These are phyloP conservation scores for Beroe ovata DNA, from an alignment of 37 sponge, comb jelly and placozoan genomes.

Conservation along the genomic window DNA sequence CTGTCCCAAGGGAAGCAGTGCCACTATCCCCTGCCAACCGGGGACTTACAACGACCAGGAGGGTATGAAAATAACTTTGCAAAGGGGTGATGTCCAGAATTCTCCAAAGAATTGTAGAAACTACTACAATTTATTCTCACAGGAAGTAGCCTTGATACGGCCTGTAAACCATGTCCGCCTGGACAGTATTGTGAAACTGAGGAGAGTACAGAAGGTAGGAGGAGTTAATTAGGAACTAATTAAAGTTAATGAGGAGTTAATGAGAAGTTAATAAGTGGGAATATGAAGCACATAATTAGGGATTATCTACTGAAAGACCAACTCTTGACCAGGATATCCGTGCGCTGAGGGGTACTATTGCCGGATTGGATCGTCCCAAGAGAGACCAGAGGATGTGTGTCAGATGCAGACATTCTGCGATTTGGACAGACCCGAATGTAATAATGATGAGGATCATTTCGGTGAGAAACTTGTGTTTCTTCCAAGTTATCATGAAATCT, in stretches of 20 bases:
- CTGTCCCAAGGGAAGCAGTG: not conserved
- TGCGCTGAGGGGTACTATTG: conserved; percentile 68
- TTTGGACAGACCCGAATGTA: conserved; percentile 25
- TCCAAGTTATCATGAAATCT: too few relatives aligned
- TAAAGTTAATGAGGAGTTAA: too few relatives aligned
- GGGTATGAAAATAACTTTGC: too few relatives aligned
- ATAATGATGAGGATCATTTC: conserved; percentile 4
- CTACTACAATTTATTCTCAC: too few relatives aligned
- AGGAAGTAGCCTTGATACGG: not conserved
- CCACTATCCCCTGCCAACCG: not conserved
- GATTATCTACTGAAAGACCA: too few relatives aligned
- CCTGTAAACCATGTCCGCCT: not conserved
- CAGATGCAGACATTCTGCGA: conserved; percentile 6
- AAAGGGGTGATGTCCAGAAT: too few relatives aligned
- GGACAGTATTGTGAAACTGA: not conserved
- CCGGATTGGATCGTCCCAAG: not conserved
- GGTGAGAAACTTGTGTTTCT: not conserved
- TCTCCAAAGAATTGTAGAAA: too few relatives aligned
- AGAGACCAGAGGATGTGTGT: not conserved
- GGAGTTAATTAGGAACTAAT: too few relatives aligned
- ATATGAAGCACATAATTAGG: too few relatives aligned
- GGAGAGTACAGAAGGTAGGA: conserved; percentile 21
- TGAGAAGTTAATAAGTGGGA: too few relatives aligned
- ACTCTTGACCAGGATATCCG: too few relatives aligned
- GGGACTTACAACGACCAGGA: conserved; percentile 39